These are phyloP conservation scores for Synanthedon vespiformis DNA, from an alignment of 2,888 invertebrate species.

Conservation along the genomic window DNA sequence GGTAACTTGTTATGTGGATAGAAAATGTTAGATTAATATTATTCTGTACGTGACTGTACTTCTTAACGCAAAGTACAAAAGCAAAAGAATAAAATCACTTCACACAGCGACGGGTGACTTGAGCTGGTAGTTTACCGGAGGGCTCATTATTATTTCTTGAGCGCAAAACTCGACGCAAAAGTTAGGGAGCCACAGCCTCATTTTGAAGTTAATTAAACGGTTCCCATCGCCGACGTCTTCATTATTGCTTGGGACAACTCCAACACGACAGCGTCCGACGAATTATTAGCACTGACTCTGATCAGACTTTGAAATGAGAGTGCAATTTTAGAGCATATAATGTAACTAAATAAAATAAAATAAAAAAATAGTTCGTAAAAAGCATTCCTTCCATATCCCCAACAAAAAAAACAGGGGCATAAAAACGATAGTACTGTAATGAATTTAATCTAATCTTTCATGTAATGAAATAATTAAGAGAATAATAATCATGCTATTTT, in stretches of 20 bases:
- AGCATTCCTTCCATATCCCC: too few relatives aligned
- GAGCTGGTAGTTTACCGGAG: slow-evolving; percentile 1
- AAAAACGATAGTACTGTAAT: too few relatives aligned
- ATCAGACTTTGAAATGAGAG: neutral
- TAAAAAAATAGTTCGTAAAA: too few relatives aligned
- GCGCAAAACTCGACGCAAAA: slow-evolving; percentile 26
- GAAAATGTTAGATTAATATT: neutral
- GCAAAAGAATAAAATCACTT: neutral
- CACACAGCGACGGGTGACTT: neutral
- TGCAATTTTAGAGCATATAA: neutral
- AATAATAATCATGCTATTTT: too few relatives aligned
- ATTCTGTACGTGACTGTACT: too few relatives aligned
- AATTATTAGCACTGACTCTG: neutral
- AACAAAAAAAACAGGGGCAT: too few relatives aligned
- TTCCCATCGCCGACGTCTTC: slow-evolving; percentile 43
- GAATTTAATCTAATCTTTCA: too few relatives aligned
- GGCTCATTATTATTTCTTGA: slow-evolving; percentile 47
- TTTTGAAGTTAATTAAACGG: slow-evolving; percentile 59
- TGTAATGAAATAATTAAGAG: too few relatives aligned
- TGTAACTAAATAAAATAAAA: too few relatives aligned
- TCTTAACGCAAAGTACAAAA: neutral
- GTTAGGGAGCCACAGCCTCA: slow-evolving; percentile 34
- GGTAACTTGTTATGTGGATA: neutral
- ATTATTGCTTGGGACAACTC: slow-evolving; percentile 27
- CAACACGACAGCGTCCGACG: neutral